A percentile compares a stretch with the other conserved stretches of the same genome.
These are phyloP conservation scores for Ernsta delagoae DNA, from an alignment of 2,888 invertebrate species.

Conservation along the genomic window DNA sequence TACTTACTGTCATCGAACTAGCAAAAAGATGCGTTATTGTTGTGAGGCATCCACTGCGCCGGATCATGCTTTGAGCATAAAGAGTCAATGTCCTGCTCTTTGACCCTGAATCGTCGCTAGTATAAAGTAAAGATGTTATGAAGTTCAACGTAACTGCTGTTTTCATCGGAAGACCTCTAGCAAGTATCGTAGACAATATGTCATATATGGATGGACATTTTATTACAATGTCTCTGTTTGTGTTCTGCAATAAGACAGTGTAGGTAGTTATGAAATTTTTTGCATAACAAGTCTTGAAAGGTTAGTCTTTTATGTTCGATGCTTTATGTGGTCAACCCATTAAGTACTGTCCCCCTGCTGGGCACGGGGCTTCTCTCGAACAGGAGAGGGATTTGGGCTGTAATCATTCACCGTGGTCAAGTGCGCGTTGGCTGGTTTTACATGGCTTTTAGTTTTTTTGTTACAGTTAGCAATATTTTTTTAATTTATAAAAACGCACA, in stretches of 20 bases:
- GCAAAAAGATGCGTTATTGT: constrained; percentile 63
- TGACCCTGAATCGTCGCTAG: constrained; percentile 47
- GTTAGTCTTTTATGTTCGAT: no score
- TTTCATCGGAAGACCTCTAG: constrained; percentile 53
- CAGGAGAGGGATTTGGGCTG: no score
- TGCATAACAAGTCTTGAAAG: no score
- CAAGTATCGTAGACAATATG: constrained; percentile 55
- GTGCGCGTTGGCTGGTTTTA: no score
- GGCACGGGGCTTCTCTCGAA: no score
- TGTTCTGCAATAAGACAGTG: constrained; percentile 46
- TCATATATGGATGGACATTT: constrained; percentile 61
- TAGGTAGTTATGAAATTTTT: no score
- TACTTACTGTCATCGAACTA: constrained; percentile 66
- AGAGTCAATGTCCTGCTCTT: constrained; percentile 48
- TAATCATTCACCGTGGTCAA: no score
- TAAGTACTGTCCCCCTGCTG: no score
- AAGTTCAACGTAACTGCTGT: constrained; percentile 61
- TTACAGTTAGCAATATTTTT: no score
- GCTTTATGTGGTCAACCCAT: no score
- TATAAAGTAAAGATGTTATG: constrained; percentile 58
- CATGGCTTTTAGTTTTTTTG: no score
- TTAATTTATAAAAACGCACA: no score
- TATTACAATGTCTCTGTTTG: constrained; percentile 53
- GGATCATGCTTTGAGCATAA: constrained; percentile 63
- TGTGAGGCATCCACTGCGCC: constrained; percentile 68